Percentiles rank a stretch among this genome's conserved stretches.
These are phyloP conservation scores for Drosophila anceps DNA, from an alignment of 2,888 invertebrate genomes.

Conservation along the genomic window DNA sequence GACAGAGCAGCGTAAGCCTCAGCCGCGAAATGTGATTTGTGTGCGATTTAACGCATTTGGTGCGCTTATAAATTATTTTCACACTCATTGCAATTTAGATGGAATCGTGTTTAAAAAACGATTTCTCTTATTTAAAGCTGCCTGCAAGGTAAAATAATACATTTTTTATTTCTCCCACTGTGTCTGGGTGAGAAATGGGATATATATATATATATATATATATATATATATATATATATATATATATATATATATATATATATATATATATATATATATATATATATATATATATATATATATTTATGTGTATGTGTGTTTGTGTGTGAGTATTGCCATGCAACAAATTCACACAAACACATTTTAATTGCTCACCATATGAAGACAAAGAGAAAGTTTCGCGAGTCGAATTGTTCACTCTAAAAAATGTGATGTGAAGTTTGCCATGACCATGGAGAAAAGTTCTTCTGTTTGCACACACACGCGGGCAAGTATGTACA, in stretches of 20 bases:
- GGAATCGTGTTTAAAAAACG: slow-evolving; percentile 48
- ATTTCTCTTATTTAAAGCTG: slow-evolving; percentile 37
- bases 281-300: background rate
- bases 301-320: background rate
- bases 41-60: slow-evolving; percentile 41
- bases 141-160: slow-evolving; percentile 21
- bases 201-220: background rate
- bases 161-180: slow-evolving; percentile 16
- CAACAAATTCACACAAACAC: slow-evolving; percentile 30
- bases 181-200: background rate
- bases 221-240: no score
- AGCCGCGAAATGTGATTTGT: slow-evolving; percentile 53
- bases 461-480: background rate
- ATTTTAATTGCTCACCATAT: slow-evolving; percentile 62
- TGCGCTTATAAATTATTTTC: slow-evolving; percentile 62
- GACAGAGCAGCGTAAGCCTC: slow-evolving; percentile 17
- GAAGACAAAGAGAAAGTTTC: slow-evolving; percentile 42
- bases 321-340: background rate
- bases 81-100: slow-evolving; percentile 65
- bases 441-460: background rate
- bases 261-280: background rate
- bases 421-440: background rate
- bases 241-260: background rate
- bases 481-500: background rate
- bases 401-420: slow-evolving; percentile 9